Evolutionary conservation across 2,888 invertebrate genomes (phyloP), one percentile per base, ranked within the genome.

Genomic region (Megamerina dolium): DNA sequence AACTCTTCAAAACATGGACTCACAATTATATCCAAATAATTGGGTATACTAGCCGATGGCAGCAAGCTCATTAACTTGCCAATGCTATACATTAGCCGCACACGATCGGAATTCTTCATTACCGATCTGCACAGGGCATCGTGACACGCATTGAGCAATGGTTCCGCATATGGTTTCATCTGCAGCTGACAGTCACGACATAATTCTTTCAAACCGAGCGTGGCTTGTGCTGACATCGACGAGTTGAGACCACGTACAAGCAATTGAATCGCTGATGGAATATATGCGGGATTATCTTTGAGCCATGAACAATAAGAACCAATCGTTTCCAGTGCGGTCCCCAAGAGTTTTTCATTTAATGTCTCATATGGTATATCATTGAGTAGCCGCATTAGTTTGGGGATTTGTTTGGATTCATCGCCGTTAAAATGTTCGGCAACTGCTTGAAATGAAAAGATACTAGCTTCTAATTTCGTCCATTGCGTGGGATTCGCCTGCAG

Each of bases 301-400:
- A 93, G 77, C 93, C 93, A 94, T 55, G 85, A 82, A 16, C 91
- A 86, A 73, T 89, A 93, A 0, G 86, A 80, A 36, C 89, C 89
- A 38, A 89, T 78, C 40, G 85, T 83, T 59, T 87, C 85, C 35
- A 89, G 75, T 10, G 87, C 82, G 1, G 86, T 84, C 23, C 79
- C 79, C 37, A 87, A 73, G 34, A 86, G 76, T 57, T 78, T 78
- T 35, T 76, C 73, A 56, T 79, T 75, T 36, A 79, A 62, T 57
- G 77, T 76, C 20, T 74, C 74, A 57, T 80, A 81, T 0, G 83
- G 83, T 53, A 85, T 77, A 50, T 75, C 74, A 35, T 77, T 75
- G 10, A 85, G 72, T 3, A 78, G 74, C n/a, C 73, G 67, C 71
- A 81, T 77, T 48, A 85, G 68, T 57, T 74, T 76, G 23, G 73